Percentiles rank a stretch among this genome's conserved stretches.
phyloP scores from a whole-genome alignment of 2,797 vertebrate species.

The Cossypha polioptera region DNA sequence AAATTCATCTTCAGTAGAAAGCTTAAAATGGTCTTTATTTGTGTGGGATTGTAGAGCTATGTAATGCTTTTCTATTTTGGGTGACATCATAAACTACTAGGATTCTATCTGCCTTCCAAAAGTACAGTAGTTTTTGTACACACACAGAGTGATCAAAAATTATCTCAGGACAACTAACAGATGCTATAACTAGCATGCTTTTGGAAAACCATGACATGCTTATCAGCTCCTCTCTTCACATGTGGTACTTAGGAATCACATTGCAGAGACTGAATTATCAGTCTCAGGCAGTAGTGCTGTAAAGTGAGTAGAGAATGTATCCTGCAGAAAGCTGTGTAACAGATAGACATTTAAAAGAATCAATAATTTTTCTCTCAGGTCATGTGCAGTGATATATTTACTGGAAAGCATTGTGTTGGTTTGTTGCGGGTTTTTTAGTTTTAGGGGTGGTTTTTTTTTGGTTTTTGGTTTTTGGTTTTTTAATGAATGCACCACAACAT shows the following conservation, averaged over 20 bases:
- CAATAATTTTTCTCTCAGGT: background rate
- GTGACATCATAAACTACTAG: conserved; percentile 37
- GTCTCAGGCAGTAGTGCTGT: background rate
- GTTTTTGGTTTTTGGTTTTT: background rate
- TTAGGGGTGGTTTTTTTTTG: no score
- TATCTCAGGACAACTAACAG: conserved; percentile 14
- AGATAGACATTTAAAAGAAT: background rate
- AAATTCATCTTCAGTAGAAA: conserved; percentile 69
- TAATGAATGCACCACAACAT: background rate
- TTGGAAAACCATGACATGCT: background rate
- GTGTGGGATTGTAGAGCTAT: background rate
- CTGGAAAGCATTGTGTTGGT: background rate
- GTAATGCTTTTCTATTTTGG: conserved; percentile 8
- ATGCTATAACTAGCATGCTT: conserved; percentile 13
- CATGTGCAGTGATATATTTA: background rate
- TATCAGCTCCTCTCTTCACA: conserved; percentile 9
- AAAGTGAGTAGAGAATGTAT: background rate
- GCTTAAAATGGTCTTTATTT: conserved; percentile 43
- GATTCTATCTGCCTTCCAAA: conserved; percentile 20
- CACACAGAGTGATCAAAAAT: background rate
- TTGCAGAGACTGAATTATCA: conserved; percentile 15
- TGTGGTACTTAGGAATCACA: background rate
- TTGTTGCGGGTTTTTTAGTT: background rate
- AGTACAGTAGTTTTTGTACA: conserved; percentile 2
- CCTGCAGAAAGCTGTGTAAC: background rate